Evolutionary conservation across 1,140 invertebrate species (phyloP), one percentile per base, ranked within the genome.

Genomic region (Micrasema longulum): DNA sequence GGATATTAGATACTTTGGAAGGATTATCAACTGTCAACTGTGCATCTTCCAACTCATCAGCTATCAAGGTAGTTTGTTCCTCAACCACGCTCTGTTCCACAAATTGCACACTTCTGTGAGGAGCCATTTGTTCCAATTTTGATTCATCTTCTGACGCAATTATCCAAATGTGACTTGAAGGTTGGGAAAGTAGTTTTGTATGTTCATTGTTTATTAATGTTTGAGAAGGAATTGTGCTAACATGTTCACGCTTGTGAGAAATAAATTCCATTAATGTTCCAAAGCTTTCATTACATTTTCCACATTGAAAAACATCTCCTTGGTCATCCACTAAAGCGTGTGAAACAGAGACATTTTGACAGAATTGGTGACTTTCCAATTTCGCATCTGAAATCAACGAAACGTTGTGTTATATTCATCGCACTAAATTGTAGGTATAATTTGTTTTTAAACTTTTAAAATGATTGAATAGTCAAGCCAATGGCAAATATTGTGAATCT

Each of bases 281-380:
- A 77, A 88, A 89, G 73, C 86, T 83, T 69, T 84, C 84, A 78
- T 89, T 89, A 77, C 89, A 90, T 78, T 83, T 84, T 5, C 89
- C 89, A 84, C 89, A 90, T 73, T 88, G 86, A 75, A 89, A 89
- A 16, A 89, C 76, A 81, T 90, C 89, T 66, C 87, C 87, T 65
- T 71, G 72, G 20, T 71, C 68, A 48, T 67, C 63, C 14, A 63
- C 45, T 16, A 70, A 63, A n/a, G 55, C 14, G 2, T 55, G 57
- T n/a, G 35, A 22, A 45, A 67, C 43, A 14, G 43, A 48, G 2
- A 66, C 26, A 60, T 71, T 43, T 50, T 66, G 23, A 9, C 26
- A 18, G 10, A 53, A 64, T 43, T 43, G 69, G 22, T 71, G 69
- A 52, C 45, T 22, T 66, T 71, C 70, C 3, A 4, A 31, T 63